These are phyloP conservation scores for Rhineura floridana DNA, from an alignment of 2,113 vertebrate genomes.

Conservation along the genomic window DNA sequence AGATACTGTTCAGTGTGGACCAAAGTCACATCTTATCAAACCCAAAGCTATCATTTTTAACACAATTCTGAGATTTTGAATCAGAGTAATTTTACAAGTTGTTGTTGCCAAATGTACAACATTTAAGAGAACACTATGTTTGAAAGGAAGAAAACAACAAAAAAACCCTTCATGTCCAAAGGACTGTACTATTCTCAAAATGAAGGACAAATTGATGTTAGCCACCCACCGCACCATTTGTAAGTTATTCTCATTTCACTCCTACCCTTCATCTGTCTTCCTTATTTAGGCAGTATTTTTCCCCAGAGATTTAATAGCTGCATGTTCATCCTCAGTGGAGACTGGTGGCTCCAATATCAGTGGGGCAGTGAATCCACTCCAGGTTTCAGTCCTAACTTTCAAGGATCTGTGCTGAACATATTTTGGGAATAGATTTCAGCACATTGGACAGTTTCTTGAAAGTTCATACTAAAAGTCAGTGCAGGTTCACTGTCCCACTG, in stretches of 20 bases:
- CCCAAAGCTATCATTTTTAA: not conserved
- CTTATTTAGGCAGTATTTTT: not conserved
- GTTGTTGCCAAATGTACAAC: constrained; percentile 22
- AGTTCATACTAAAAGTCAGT: too few relatives aligned
- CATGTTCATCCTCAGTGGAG: too few relatives aligned
- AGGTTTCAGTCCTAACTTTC: too few relatives aligned
- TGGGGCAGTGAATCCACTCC: too few relatives aligned
- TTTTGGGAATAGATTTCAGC: too few relatives aligned
- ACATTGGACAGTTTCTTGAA: too few relatives aligned
- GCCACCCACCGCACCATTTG: constrained; percentile 4
- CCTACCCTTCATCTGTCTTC: constrained; percentile 26
- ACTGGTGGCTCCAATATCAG: too few relatives aligned
- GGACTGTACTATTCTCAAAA: not conserved
- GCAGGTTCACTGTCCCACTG: too few relatives aligned
- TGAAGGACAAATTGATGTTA: constrained; percentile 15
- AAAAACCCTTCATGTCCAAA: not conserved
- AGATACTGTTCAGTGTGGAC: not conserved
- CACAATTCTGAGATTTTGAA: constrained; percentile 11
- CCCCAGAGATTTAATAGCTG: not conserved
- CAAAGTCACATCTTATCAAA: not conserved
- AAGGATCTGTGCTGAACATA: too few relatives aligned
- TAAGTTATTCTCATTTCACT: constrained; percentile 19
- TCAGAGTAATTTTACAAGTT: not conserved
- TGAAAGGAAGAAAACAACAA: constrained; percentile 32
- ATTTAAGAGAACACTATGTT: constrained; percentile 22